Evolutionary conservation across 2,888 invertebrate species (phyloP), one percentile per base, ranked within the genome.

Genomic region (Unio pictorum): DNA sequence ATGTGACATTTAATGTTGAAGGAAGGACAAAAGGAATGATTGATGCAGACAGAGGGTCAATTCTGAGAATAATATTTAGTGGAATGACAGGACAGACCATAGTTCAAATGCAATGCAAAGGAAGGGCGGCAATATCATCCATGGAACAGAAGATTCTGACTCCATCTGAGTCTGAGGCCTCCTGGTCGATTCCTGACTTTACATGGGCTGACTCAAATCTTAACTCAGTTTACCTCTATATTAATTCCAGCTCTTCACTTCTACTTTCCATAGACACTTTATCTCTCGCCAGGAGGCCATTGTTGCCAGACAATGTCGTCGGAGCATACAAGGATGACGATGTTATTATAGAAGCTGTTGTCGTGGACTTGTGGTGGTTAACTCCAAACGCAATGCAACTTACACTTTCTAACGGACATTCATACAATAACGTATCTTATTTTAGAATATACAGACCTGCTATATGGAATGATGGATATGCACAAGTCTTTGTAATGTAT

Each of bases 301-400:
- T 81, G 74, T 67, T 78, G 6, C 72, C 82, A 11, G 80, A 84
- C n/a, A 65, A 69, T 61, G 71, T 74, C 6, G 60, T 66, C 45
- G 71, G 69, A 0, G 76, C 82, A 23, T 79, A 79, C 61, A 71
- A 71, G 28, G 76, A 74, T 55, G 79, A 80, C 54, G 73, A 83
- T 23, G 60, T 79, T 4, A 76, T 80, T 15, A 75, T 84, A 30
- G 81, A 83, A 55, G 82, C 74, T 0, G 74, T 80, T 1, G 76
- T 79, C 60, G 79, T 82, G 20, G 80, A 84, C 65, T 81, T 84
- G 61, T 83, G 81, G 79, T 84, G 82, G 82, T 66, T 79, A 3
- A 73, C 78, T 56, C 84, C 84, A 11, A 77, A 83, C 54, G 72
- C 79, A 0, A 84, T 82, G 82, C 68, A 71, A 1, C 71, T 83